A percentile compares a stretch with the other conserved stretches of the same genome.
Conservation (phyloP, 2,888 invertebrate species). For the Agrochola macilenta region DNA sequence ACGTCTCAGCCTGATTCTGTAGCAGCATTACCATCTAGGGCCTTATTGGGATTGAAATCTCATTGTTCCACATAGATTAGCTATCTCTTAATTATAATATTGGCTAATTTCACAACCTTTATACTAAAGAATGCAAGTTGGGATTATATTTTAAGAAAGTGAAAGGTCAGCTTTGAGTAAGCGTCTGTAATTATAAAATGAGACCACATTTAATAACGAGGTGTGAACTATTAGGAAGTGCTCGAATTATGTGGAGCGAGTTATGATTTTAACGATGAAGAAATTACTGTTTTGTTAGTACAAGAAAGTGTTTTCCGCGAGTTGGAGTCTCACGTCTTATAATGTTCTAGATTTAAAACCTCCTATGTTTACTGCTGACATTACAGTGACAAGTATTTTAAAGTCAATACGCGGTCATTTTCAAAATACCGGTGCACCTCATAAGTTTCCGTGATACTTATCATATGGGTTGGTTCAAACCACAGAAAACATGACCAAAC, state of each 20-base stretch:
- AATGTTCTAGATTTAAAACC: neutral
- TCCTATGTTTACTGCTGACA: neutral
- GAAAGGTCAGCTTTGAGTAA: conserved; percentile 64
- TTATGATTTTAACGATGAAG: conserved; percentile 9
- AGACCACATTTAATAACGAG: conserved; percentile 58
- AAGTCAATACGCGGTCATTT: neutral
- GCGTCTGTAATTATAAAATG: conserved; percentile 63
- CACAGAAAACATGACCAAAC: neutral
- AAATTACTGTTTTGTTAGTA: conserved; percentile 4
- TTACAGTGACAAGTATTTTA: neutral
- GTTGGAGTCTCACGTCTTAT: neutral
- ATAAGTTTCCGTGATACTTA: neutral
- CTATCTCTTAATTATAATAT: conserved; percentile 55
- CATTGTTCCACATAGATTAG: conserved; percentile 37
- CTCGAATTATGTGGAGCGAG: conserved; percentile 33
- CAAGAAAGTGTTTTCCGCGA: neutral
- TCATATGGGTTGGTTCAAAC: neutral
- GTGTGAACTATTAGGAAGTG: conserved; percentile 57
- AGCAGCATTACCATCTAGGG: conserved; percentile 2
- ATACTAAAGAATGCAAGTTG: conserved; percentile 50
- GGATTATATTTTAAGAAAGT: conserved; percentile 58
- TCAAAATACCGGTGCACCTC: neutral
- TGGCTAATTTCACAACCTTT: conserved; percentile 56
- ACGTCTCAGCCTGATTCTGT: neutral
- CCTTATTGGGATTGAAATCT: conserved; percentile 12